Base-by-base conservation (phyloP, 2,888 invertebrate species). In the Synanthedon myopaeformis region DNA sequence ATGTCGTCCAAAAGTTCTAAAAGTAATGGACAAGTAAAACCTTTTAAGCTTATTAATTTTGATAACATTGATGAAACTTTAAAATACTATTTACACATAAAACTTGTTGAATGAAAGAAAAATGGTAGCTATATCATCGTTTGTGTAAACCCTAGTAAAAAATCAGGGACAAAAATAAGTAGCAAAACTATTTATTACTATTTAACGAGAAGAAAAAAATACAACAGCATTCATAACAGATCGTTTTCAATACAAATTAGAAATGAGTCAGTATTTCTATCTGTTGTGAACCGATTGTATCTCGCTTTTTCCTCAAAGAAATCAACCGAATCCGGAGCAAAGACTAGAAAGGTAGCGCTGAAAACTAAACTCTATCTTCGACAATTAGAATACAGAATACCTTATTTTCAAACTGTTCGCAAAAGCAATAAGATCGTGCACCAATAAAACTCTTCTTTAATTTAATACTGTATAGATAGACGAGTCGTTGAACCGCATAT, bases 251-350 rank as follows among this genome's bases (percentile, higher is more conserved):
- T 45, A 45, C 45, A 45, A 45, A 45, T 45, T 45, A 12, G 14
- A n/a, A 45, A 45, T 45, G 8, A 45, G 13, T 45, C 49, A 8
- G 23, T 17, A 49, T 49, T 49, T 49, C 49, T 49, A 35, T 51
- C 51, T 51, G 51, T n/a, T n/a, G 13, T 35, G 28, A 35, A 14
- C 41, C n/a, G 41, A 49, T 49, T 67, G 67, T 67, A 67, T 70
- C 63, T 69, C 64, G 70, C 64, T 66, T 65, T 71, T 79, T 77
- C 72, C 72, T 67, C 59, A 61, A 74, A 70, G 72, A 79, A 79
- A 75, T 78, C 71, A 76, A 75, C 65, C 76, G 67, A 75, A 79
- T 71, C 80, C 76, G 70, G 75, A 74, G 66, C 77, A 74, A 57
- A 65, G 57, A 59, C 51, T 55, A 49, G 51, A 49, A 48, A 55